Base-by-base conservation (phyloP, 2,888 invertebrate genomes). In the Coelinius sp. region DNA sequence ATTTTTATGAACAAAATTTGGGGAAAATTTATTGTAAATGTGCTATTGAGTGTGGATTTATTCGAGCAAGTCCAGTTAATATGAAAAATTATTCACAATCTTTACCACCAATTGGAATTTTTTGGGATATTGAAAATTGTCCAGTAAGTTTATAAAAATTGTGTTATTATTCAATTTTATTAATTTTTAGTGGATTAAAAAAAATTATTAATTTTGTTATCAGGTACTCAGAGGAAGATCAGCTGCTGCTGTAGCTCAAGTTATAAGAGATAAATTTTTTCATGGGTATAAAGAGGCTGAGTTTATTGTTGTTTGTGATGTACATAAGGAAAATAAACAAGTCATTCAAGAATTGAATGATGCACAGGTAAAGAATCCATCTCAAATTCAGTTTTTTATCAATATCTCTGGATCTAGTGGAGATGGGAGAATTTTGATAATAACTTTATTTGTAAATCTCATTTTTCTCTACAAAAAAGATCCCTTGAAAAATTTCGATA, bases 101-200 rank as follows among this genome's bases (percentile, higher is more conserved):
- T 78, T 80, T 91, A 71, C 91, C 92, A 31, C 94, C 95, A 1
- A 92, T 96, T 82, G 96, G 95, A 63, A 94, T 96, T 77, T 96
- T 96, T 88, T 97, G 97, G 97, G 97, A 97, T 86, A 96, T 97
- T 83, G 96, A 97, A 89, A 97, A 97, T 87, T 95, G 95, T 86
- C 93, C 93, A 88, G 93, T 93, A 87, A 82, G 83, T 77, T 66
- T 67, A 10, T 38, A 24, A 46, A 12, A n/a, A n/a, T n/a, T n/a
- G n/a, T n/a, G n/a, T n/a, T n/a, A n/a, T n/a, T n/a, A n/a, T n/a
- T n/a, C n/a, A n/a, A n/a, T n/a, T n/a, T n/a, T n/a, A n/a, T n/a
- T n/a, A n/a, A n/a, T n/a, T n/a, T n/a, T n/a, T n/a, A n/a, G n/a
- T n/a, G n/a, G n/a, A n/a, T n/a, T n/a, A n/a, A n/a, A n/a, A n/a